Evolutionary conservation across 2,888 invertebrate genomes (phyloP), one percentile per base, ranked within the genome.

Genomic region (Drosophila bunnanda): DNA sequence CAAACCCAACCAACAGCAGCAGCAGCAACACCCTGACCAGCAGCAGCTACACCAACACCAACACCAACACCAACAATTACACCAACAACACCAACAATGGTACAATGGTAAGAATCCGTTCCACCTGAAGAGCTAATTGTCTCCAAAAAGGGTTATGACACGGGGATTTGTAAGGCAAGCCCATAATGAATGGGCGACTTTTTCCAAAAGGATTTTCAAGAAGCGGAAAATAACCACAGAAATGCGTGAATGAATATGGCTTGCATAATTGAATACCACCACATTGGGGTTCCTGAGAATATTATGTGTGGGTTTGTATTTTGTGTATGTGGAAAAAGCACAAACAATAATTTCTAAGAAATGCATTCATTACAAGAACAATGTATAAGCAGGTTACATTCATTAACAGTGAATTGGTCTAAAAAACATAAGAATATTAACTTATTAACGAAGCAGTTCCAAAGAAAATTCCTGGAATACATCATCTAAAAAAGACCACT

Each of bases 61-160:
- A 2, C 64, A 44, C n/a, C 36, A 32, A 34, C 52, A 44, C 12
- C 65, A 66, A 52, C 61, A 59, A 2, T 15, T 22, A 3, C 41
- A 43, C 32, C 59, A 62, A 50, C 58, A 73, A 59, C 73, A 56
- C 39, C 70, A 68, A 53, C 72, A 75, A 61, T 67, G 54, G 67
- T 48, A 67, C 67, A 48, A 67, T 67, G 67, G 67, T 48, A 32
- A 38, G 44, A 38, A 66, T 54, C 46, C 54, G 38, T 46, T 32
- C 32, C 34, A 28, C 38, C 32, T 32, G 44, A 46, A 53, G 52
- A 48, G 65, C 17, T 36, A 53, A 38, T 39, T 64, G 65, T 36
- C 43, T 41, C 34, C 46, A 48, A 62, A 65, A 53, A 53, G 44
- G 52, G 44, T 53, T 44, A 39, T 52, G 52, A n/a, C 52, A 38